Percentiles rank a stretch among this genome's conserved stretches.
Conservation (phyloP, 2,888 invertebrate genomes). For the Heliconius ismenius region DNA sequence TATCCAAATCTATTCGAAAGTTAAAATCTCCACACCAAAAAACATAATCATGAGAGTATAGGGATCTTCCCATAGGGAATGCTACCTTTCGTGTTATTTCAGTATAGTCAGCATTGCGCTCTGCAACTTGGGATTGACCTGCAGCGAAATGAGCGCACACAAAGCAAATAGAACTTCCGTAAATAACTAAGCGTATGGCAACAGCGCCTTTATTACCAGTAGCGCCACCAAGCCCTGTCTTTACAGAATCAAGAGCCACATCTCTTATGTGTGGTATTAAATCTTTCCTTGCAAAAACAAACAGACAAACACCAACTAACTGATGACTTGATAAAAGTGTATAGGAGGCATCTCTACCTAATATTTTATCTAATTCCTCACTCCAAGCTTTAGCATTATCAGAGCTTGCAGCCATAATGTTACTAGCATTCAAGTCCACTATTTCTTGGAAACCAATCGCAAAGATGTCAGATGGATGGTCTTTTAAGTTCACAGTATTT, state of each 20-base stretch:
- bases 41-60: conserved; percentile 98
- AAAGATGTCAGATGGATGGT: conserved; percentile 93
- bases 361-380: conserved; percentile 94
- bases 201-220: conserved; percentile 98
- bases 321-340: conserved; percentile 96
- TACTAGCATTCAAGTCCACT: conserved; percentile 98
- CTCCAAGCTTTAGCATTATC: conserved; percentile 98
- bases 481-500: conserved; percentile 73
- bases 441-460: conserved; percentile 99
- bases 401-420: conserved; percentile 96
- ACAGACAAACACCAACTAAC: conserved; percentile 98
- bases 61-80: conserved; percentile 94
- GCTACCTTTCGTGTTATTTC: conserved; percentile 96
- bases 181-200: conserved; percentile 94
- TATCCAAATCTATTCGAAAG: conserved; percentile 97
- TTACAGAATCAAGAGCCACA: conserved; percentile 96
- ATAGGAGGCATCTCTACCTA: conserved; percentile 93
- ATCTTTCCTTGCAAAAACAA: conserved; percentile 94
- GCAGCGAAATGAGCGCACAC: conserved; percentile 99
- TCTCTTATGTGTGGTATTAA: conserved; percentile 94
- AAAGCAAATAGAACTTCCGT: conserved; percentile 97
- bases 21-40: conserved; percentile 99
- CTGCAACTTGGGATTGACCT: conserved; percentile 96
- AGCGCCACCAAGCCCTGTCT: conserved; percentile 99
- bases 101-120: conserved; percentile 97